Conservation (phyloP, 2,888 invertebrate genomes). For the Drosophila affinis region DNA sequence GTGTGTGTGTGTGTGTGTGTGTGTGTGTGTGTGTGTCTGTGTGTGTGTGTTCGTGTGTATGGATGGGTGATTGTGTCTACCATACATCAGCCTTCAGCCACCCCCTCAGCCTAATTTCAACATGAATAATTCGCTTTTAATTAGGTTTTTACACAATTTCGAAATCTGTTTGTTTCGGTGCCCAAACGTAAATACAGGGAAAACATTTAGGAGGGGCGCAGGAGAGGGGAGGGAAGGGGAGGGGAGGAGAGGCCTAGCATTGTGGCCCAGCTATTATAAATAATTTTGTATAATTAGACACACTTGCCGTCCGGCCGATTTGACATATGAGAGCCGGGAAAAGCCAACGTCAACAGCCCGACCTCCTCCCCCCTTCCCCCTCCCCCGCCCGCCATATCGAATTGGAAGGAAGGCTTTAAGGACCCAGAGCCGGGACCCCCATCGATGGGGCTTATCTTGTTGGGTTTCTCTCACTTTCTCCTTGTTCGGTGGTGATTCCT, state of each 20-base stretch:
- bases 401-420: slow-evolving; percentile 25
- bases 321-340: slow-evolving; percentile 57
- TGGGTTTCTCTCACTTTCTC: slow-evolving; percentile 9
- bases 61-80: slow-evolving; percentile 27
- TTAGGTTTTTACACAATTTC: slow-evolving; percentile 71
- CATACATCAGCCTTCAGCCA: slow-evolving; percentile 36
- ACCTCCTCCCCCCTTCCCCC: no score
- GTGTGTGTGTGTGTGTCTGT: slow-evolving; percentile 31
- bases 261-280: slow-evolving; percentile 67
- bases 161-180: slow-evolving; percentile 38
- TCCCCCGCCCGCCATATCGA: slow-evolving; percentile 16
- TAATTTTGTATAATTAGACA: slow-evolving; percentile 76
- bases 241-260: slow-evolving; percentile 2
- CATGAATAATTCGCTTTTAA: slow-evolving; percentile 80
- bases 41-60: no score
- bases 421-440: slow-evolving; percentile 19
- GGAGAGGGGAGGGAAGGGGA: background rate
- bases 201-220: background rate
- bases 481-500: slow-evolving; percentile 14
- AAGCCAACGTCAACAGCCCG: slow-evolving; percentile 22
- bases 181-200: slow-evolving; percentile 17
- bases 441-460: slow-evolving; percentile 54
- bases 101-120: slow-evolving; percentile 50
- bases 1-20: slow-evolving; percentile 37
- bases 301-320: slow-evolving; percentile 67